phyloP scores from a whole-genome alignment of 2,113 vertebrate genomes.

The Malurus elegans region DNA sequence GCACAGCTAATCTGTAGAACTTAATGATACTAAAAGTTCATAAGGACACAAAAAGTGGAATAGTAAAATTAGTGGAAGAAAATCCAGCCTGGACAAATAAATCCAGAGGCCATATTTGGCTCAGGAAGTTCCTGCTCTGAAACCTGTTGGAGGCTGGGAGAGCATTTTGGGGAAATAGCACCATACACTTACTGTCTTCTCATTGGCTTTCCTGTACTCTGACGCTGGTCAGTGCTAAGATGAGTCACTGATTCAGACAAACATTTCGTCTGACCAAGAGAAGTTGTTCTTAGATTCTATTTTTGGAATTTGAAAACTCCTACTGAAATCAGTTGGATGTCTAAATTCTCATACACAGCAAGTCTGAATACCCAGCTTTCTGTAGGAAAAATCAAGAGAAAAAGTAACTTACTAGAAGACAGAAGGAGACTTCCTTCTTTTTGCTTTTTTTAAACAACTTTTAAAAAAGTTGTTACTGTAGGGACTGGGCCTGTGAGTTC shows the following conservation, averaged over 20 bases:
- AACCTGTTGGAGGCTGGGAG: neutral
- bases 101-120: neutral
- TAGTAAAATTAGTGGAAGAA: neutral
- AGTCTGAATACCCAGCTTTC: neutral
- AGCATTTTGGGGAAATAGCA: neutral
- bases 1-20: neutral
- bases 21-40: neutral
- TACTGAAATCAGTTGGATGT: neutral
- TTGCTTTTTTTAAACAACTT: neutral
- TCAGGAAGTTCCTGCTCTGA: neutral
- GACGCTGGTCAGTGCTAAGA: neutral
- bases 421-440: neutral
- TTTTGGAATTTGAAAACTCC: neutral
- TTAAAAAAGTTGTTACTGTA: neutral
- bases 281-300: neutral
- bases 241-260: neutral
- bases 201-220: neutral
- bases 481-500: neutral
- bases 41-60: neutral
- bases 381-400: neutral
- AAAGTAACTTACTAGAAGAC: neutral
- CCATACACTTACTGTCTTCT: neutral
- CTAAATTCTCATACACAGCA: neutral
- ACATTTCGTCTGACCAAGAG: neutral
- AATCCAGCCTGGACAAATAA: neutral